Base-by-base conservation (phyloP, 2,797 vertebrate genomes). In the Alosa sapidissima region DNA sequence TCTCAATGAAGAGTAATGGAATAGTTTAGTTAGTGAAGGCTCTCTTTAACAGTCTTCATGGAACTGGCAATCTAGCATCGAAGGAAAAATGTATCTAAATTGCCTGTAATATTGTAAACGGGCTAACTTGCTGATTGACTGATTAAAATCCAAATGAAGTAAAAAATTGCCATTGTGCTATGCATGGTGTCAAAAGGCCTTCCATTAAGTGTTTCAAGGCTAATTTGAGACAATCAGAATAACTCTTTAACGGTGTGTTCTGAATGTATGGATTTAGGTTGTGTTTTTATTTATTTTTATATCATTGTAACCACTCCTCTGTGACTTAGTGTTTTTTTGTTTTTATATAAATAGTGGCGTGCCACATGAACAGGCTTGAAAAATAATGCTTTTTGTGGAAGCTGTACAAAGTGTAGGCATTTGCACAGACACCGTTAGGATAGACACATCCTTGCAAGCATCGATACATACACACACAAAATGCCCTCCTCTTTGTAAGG, bases 191-290 rank as follows among this genome's bases (percentile, higher is more conserved):
- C 72, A 78, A 65, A 21, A 24, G 14, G 0, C 68, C 68, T 47
- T 47, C 6, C 41, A 41, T 78, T 45, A 75, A 41, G 7, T 21
- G 41, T 78, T 78, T 8, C 16, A 9, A 78, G 68, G 72, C 41
- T 47, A 41, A 78, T 72, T 72, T 78, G 68, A 41, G 68, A 72
- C 68, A 72, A 72, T 72, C 68, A 72, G 33, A 72, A 72, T 72
- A 41, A 19, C 33, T 72, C 68, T 72, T 10, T 72, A 72, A 36
- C 13, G 68, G 68, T 41, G 68, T 72, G 68, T 41, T 41, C 36
- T 47, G 72, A 78, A 78, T 78, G 41, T 78, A 47, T 47, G 60
- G 24, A 7, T 45, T 55, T 55, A 21, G 47, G 41, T 78, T 45
- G 16, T 47, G 36, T 8, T 47, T 78, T 78, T 72, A 72, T 78